Conservation (phyloP, 2,113 vertebrate species). For the Lepisosteus oculatus region DNA sequence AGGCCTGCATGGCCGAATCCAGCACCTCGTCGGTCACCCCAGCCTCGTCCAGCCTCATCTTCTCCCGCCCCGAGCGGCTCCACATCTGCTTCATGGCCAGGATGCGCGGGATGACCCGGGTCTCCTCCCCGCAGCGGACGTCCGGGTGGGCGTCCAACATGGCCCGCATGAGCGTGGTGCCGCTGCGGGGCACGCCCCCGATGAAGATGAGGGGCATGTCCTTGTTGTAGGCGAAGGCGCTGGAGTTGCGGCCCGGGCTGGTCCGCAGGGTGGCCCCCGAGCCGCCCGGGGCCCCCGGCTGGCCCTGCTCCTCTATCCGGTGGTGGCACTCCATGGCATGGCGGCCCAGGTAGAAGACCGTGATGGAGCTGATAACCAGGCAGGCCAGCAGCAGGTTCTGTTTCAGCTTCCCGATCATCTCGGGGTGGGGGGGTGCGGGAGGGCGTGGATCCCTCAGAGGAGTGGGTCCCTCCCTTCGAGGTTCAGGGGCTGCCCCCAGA, state of each 20-base stretch:
- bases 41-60: slow-evolving; percentile 91
- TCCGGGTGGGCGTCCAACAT: slow-evolving; percentile 95
- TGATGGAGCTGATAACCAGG: slow-evolving; percentile 88
- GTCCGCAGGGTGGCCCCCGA: slow-evolving; percentile 59
- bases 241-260: slow-evolving; percentile 51
- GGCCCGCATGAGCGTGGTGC: slow-evolving; percentile 92
- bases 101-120: slow-evolving; percentile 89
- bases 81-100: slow-evolving; percentile 97
- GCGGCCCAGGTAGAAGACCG: slow-evolving; percentile 89
- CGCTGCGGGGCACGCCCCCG: slow-evolving; percentile 90
- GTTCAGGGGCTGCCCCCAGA: slow-evolving; percentile 51
- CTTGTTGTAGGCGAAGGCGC: slow-evolving; percentile 82
- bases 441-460: slow-evolving; percentile 15
- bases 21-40: slow-evolving; percentile 94
- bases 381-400: slow-evolving; percentile 92
- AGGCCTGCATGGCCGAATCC: slow-evolving; percentile 94
- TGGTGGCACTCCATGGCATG: slow-evolving; percentile 97
- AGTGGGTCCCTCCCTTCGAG: slow-evolving; percentile 49
- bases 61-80: slow-evolving; percentile 92
- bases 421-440: slow-evolving; percentile 31
- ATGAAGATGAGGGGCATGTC: slow-evolving; percentile 97
- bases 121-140: slow-evolving; percentile 91
- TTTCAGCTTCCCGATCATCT: slow-evolving; percentile 92
- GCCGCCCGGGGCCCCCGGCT: slow-evolving; percentile 49
- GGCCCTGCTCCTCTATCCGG: slow-evolving; percentile 78